Evolutionary conservation across 2,888 invertebrate genomes (phyloP), one percentile per base, ranked within the genome.

Genomic region (Tuberolachnus salignus): DNA sequence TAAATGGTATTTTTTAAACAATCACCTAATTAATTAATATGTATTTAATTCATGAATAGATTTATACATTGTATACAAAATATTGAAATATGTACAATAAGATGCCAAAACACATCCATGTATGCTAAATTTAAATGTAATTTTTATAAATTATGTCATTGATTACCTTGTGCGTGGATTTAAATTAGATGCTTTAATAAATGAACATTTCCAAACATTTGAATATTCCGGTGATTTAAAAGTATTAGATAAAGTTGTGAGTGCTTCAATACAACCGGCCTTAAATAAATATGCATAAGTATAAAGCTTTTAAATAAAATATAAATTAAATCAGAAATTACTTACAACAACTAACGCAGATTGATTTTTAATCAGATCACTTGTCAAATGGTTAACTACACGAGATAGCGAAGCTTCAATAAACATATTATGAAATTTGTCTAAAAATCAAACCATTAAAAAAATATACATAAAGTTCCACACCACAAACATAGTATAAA

Each of bases 171-270:
- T 49, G 61, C 23, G 19, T 21, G 66, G 46, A 64, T 51, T 71
- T 53, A 73, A 46, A 75, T 61, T 70, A 26, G 26, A 34, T 46
- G 42, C 53, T 67, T 72, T 67, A 71, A 42, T 73, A 69, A 72
- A 80, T 19, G 81, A 81, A 61, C 89, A 90, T 81, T 88, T 88
- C 90, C 93, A 95, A 0, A 92, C 89, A 23, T 87, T 88, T 11
- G 88, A 86, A 84, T 92, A 91, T 23, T 89, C 86, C 82, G 91
- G 91, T 2, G 92, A 91, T 0, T 90, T 88, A 86, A 91, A 94
- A 26, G 86, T 86, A 69, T 87, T 88, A 67, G 92, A 90, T 51
- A 95, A 85, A 6, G 88, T 84, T 83, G 89, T 89, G 1, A 95
- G 86, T 0, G 93, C 89, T 85, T 92, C 90, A 83, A 90, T 88